Percentiles rank a stretch among this genome's conserved stretches.
Evolutionary conservation across 1,140 invertebrate species (phyloP).

Genomic region (Chironomus tepperi): DNA sequence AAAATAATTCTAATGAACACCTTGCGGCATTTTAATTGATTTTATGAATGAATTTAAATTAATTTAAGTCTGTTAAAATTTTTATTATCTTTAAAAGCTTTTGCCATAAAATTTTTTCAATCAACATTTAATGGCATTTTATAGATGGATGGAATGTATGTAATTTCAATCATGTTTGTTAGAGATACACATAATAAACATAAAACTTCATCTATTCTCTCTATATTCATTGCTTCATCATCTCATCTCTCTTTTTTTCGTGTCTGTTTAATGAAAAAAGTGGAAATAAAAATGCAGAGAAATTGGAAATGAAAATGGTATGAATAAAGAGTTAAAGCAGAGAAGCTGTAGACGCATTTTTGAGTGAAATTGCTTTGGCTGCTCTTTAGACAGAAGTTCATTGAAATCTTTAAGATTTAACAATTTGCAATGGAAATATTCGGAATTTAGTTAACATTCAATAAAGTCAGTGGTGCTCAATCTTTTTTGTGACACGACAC

Average conservation of each 20-base stretch:
- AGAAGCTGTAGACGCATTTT: too few relatives aligned
- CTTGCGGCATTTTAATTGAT: neutral
- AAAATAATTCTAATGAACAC: neutral
- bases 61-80: too few relatives aligned
- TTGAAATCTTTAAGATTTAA: too few relatives aligned
- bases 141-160: too few relatives aligned
- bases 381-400: too few relatives aligned
- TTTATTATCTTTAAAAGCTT: neutral
- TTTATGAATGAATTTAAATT: neutral
- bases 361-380: too few relatives aligned
- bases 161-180: too few relatives aligned
- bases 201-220: neutral
- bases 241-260: neutral
- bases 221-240: neutral
- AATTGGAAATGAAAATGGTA: neutral
- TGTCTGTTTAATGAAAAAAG: neutral
- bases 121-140: neutral
- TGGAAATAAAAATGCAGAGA: neutral
- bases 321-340: too few relatives aligned
- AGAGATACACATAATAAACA: neutral
- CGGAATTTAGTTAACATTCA: too few relatives aligned
- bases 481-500: too few relatives aligned
- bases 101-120: slow-evolving; percentile 9
- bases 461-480: too few relatives aligned
- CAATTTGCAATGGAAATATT: too few relatives aligned